A percentile compares a stretch with the other conserved stretches of the same genome.
These are phyloP conservation scores for Triops cancriformis DNA, from an alignment of 1,140 invertebrate genomes.

Conservation along the genomic window DNA sequence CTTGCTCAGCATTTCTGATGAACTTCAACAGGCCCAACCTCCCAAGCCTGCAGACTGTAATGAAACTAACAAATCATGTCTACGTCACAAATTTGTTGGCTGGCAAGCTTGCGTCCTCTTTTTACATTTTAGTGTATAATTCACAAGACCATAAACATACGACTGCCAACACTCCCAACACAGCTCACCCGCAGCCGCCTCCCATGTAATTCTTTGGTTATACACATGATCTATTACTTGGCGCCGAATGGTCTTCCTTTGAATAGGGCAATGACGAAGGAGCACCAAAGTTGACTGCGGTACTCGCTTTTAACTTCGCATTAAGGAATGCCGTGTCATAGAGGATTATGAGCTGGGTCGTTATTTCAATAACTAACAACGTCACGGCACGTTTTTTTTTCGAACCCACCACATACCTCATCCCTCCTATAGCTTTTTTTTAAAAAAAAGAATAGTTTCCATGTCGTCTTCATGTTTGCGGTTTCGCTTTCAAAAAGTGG, in stretches of 20 bases:
- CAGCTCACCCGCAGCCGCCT: too few species aligned
- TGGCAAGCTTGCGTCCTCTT: neutral
- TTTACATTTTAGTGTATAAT: neutral
- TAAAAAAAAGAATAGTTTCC: neutral
- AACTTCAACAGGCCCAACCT: too few species aligned
- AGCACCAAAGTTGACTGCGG: neutral
- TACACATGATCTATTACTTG: neutral
- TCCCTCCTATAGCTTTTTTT: neutral
- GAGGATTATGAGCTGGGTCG: neutral
- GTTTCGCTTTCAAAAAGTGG: slow-evolving; percentile 10
- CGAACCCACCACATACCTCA: neutral
- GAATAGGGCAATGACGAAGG: slow-evolving; percentile 2
- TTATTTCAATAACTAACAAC: neutral
- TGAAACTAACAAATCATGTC: neutral
- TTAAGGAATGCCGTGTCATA: slow-evolving; percentile 2
- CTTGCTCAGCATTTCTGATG: too few species aligned
- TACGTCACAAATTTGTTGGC: neutral
- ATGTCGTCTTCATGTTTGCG: neutral
- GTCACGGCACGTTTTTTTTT: neutral
- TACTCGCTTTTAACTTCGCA: neutral
- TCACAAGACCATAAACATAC: neutral
- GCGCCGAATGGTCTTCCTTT: neutral
- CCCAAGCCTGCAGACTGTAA: too few species aligned
- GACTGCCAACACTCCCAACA: neutral
- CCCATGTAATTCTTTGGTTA: too few species aligned